phyloP scores from a whole-genome alignment of 2,888 invertebrate species.

The Cheilosia vulpina region DNA sequence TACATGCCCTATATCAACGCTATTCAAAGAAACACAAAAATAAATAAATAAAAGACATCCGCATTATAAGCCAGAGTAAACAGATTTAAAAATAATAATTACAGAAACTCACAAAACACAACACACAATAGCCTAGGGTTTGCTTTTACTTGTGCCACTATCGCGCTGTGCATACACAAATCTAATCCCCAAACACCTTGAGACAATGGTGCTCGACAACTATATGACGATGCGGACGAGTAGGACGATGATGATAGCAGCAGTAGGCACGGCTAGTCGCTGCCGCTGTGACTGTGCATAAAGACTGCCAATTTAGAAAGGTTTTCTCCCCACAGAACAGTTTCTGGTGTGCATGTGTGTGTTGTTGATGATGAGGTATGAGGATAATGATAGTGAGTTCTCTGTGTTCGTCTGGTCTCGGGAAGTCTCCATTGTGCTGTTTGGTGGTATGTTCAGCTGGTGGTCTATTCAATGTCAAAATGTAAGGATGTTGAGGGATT shows the following conservation, averaged over 20 bases:
- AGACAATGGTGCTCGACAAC: slow-evolving; percentile 56
- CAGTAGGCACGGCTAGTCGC: slow-evolving; percentile 40
- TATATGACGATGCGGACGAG: slow-evolving; percentile 12
- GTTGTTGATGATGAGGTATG: slow-evolving; percentile 13
- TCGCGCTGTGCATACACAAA: slow-evolving; percentile 40
- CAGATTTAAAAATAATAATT: slow-evolving; percentile 65
- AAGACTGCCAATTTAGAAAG: slow-evolving; percentile 68
- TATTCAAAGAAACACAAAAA: slow-evolving; percentile 9
- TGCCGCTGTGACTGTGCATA: slow-evolving; percentile 56
- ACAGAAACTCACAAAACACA: slow-evolving; percentile 39
- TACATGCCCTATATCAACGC: not conserved
- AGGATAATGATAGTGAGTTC: slow-evolving; percentile 54
- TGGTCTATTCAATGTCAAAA: slow-evolving; percentile 61
- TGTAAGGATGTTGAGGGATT: slow-evolving; percentile 11
- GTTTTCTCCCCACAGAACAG: slow-evolving; percentile 43
- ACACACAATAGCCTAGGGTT: slow-evolving; percentile 35
- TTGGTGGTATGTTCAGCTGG: slow-evolving; percentile 33
- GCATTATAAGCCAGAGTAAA: slow-evolving; percentile 46
- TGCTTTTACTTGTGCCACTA: slow-evolving; percentile 44
- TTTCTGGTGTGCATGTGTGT: slow-evolving; percentile 21
- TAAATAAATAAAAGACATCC: slow-evolving; percentile 26
- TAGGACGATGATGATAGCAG: not conserved
- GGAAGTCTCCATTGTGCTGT: slow-evolving; percentile 11
- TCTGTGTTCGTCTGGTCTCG: slow-evolving; percentile 16
- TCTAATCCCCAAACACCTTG: slow-evolving; percentile 57